A percentile compares a stretch with the other conserved stretches of the same genome.
phyloP scores from a whole-genome alignment of 2,113 vertebrate genomes.

The Eulemur macaco region DNA sequence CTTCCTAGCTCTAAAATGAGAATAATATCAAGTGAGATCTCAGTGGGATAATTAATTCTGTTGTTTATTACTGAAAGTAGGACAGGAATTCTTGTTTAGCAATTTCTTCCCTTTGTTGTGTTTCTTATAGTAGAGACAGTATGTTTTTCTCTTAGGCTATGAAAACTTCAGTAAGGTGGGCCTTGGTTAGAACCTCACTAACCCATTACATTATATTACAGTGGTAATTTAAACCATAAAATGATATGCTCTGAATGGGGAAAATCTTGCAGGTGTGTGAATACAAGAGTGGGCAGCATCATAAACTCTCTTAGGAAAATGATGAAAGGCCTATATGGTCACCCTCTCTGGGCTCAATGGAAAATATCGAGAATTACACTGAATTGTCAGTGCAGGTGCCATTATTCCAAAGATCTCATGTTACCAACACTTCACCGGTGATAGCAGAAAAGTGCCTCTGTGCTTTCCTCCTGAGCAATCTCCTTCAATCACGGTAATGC shows the following conservation, averaged over 20 bases:
- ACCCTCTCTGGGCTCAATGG: slow-evolving; percentile 39
- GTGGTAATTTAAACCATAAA: slow-evolving; percentile 65
- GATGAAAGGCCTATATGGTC: slow-evolving; percentile 59
- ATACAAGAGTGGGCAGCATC: slow-evolving; percentile 3
- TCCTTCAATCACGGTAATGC: slow-evolving; percentile 53
- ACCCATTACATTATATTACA: slow-evolving; percentile 60
- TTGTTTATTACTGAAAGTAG: slow-evolving; percentile 48
- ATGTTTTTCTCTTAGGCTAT: slow-evolving; percentile 14
- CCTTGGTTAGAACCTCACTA: slow-evolving; percentile 35
- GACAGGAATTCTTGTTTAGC: slow-evolving; percentile 26
- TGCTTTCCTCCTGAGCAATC: slow-evolving; percentile 59
- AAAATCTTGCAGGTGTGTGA: slow-evolving; percentile 24
- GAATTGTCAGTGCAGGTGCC: slow-evolving; percentile 59
- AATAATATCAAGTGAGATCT: slow-evolving; percentile 34
- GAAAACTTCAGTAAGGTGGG: slow-evolving; percentile 38
- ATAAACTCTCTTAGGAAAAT: slow-evolving; percentile 55
- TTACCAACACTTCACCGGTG: slow-evolving; percentile 59
- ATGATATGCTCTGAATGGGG: slow-evolving; percentile 56
- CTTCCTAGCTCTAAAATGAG: slow-evolving; percentile 43
- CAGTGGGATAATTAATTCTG: slow-evolving; percentile 37
- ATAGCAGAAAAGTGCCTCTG: slow-evolving; percentile 48
- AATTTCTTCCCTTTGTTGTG: slow-evolving; percentile 17
- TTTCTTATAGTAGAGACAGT: not conserved
- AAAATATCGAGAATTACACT: slow-evolving; percentile 66
- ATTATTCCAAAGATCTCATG: slow-evolving; percentile 68